Conservation (phyloP, 92 coral and sea anemone species). For the Palythoa heliodiscus region DNA sequence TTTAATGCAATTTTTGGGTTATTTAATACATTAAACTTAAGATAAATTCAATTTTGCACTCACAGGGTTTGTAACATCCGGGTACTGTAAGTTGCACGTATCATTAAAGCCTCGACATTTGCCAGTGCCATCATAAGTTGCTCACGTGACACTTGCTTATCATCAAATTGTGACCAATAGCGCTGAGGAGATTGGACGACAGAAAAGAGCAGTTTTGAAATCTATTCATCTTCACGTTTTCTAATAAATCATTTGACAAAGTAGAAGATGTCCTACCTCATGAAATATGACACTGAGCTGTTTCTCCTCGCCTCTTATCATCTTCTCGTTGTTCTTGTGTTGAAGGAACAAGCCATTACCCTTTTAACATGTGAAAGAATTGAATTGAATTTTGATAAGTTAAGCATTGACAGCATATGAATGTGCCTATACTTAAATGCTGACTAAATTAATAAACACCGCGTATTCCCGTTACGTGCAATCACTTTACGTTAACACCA, state of each 20-base stretch:
- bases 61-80: conserved; percentile 69
- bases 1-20: not conserved
- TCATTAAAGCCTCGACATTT: conserved; percentile 66
- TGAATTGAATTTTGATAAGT: not conserved
- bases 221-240: too few species aligned
- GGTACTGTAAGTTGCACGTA: conserved; percentile 67
- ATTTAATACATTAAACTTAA: not conserved
- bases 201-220: not conserved
- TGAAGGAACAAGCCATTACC: conserved; percentile 45
- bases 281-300: conserved; percentile 21
- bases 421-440: too few species aligned
- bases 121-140: conserved; percentile 69
- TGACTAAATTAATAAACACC: not conserved
- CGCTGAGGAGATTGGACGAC: conserved; percentile 38
- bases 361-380: not conserved
- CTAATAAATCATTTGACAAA: not conserved
- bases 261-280: not conserved
- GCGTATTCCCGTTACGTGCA: not conserved
- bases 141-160: conserved; percentile 67
- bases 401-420: too few species aligned
- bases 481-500: not conserved
- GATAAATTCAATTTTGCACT: not conserved
- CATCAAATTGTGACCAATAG: conserved; percentile 60
- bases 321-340: not conserved
- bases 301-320: conserved; percentile 19